Conservation (phyloP, 1,140 invertebrate species). For the Phymorhynchus buccinoides region DNA sequence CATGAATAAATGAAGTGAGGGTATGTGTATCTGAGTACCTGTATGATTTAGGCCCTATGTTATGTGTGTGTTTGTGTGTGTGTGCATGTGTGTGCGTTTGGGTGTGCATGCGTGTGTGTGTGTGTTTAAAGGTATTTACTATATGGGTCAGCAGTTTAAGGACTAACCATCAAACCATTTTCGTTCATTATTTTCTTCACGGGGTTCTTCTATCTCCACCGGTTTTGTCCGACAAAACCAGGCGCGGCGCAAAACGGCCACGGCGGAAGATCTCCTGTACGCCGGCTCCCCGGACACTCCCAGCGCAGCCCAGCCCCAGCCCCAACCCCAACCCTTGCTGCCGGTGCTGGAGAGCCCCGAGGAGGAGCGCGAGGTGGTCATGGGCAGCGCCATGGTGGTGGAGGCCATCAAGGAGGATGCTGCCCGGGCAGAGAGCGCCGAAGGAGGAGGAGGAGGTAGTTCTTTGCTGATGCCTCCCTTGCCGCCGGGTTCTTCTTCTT, state of each 20-base stretch:
- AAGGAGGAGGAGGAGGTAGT: slow-evolving; percentile 10
- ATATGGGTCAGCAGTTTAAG: too few relatives aligned
- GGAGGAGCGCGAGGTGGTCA: slow-evolving; percentile 41
- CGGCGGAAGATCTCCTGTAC: slow-evolving; percentile 81
- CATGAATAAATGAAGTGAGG: too few relatives aligned
- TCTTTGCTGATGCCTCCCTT: slow-evolving; percentile 58
- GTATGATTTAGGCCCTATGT: too few relatives aligned
- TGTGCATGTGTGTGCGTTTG: too few relatives aligned
- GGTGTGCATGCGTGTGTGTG: too few relatives aligned
- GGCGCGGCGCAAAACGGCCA: slow-evolving; percentile 80
- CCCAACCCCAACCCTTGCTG: slow-evolving; percentile 46
- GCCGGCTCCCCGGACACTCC: slow-evolving; percentile 63
- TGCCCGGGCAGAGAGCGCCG: slow-evolving; percentile 25
- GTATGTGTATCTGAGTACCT: too few relatives aligned
- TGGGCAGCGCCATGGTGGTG: neutral
- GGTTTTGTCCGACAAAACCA: slow-evolving; percentile 67
- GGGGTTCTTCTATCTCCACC: neutral
- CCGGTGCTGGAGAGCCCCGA: slow-evolving; percentile 58
- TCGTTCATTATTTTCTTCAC: too few relatives aligned
- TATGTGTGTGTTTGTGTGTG: too few relatives aligned
- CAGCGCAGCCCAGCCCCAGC: slow-evolving; percentile 28
- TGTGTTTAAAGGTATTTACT: too few relatives aligned
- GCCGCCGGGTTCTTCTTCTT: too few relatives aligned
- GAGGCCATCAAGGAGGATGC: slow-evolving; percentile 10
- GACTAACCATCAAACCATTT: too few relatives aligned